Percentiles rank a stretch among this genome's conserved stretches.
These are phyloP conservation scores for Melinopterus prodromus DNA, from an alignment of 2,888 invertebrate genomes.

Conservation along the genomic window DNA sequence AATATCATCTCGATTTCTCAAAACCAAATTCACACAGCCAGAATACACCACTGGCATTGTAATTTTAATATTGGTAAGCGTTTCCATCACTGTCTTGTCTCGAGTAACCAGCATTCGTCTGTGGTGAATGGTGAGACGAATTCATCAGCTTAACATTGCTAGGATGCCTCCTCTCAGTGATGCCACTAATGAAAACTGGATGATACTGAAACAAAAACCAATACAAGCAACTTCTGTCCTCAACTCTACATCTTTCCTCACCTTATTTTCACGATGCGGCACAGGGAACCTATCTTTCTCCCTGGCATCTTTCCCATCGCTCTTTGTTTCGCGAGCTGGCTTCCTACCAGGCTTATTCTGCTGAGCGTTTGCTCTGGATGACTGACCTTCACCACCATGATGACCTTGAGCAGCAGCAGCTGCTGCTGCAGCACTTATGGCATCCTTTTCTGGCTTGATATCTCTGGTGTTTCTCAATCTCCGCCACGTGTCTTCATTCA, in stretches of 20 bases:
- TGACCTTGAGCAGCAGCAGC: constrained; percentile 31
- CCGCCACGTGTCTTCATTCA: constrained; percentile 71
- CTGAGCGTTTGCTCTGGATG: neutral
- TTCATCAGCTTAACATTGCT: constrained; percentile 81
- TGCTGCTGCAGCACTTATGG: constrained; percentile 40
- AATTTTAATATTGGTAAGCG: constrained; percentile 70
- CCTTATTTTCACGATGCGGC: neutral
- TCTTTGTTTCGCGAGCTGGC: neutral
- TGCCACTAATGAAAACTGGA: constrained; percentile 69
- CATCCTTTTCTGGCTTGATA: constrained; percentile 57
- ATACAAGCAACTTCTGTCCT: too few relatives aligned
- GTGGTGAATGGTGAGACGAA: constrained; percentile 81
- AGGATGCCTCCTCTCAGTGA: constrained; percentile 71
- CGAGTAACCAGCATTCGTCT: constrained; percentile 83
- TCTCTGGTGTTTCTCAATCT: constrained; percentile 71
- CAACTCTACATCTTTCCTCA: neutral
- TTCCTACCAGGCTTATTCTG: neutral
- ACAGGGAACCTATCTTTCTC: neutral
- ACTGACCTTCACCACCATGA: too few relatives aligned
- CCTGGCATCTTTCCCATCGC: neutral
- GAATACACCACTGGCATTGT: neutral
- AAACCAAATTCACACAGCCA: too few relatives aligned
- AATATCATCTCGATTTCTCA: too few relatives aligned
- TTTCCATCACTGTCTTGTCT: constrained; percentile 80
- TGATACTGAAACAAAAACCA: constrained; percentile 60